These are phyloP conservation scores for Hassar affinis DNA, from an alignment of 2,113 vertebrate species.

Conservation along the genomic window DNA sequence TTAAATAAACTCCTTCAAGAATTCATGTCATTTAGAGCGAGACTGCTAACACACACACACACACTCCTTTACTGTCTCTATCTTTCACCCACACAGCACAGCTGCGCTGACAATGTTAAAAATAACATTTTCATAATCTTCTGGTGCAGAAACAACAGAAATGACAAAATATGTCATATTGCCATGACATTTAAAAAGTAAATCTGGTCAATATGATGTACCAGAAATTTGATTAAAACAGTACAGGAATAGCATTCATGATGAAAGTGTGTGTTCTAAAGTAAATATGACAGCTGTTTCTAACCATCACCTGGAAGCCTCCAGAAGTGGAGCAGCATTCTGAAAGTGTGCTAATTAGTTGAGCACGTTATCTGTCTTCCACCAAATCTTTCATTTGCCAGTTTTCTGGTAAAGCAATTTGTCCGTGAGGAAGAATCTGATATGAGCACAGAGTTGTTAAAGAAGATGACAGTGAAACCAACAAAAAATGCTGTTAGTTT, in stretches of 20 bases:
- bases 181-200: slow-evolving; percentile 14
- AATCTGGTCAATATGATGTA: background rate
- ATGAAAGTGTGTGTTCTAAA: background rate
- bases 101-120: slow-evolving; percentile 30
- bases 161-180: slow-evolving; percentile 21
- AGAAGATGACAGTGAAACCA: background rate
- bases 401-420: background rate
- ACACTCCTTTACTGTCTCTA: background rate
- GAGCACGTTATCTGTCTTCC: background rate
- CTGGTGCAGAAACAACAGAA: slow-evolving; percentile 10
- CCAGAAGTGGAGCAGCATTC: background rate
- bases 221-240: background rate
- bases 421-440: background rate
- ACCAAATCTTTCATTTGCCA: background rate
- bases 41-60: background rate
- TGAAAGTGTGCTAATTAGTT: background rate
- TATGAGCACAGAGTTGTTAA: background rate
- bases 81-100: slow-evolving; percentile 15
- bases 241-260: background rate
- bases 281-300: background rate
- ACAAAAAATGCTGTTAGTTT: background rate
- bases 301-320: background rate
- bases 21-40: slow-evolving; percentile 17
- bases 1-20: slow-evolving; percentile 24
- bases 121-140: slow-evolving; percentile 34